phyloP scores from a whole-genome alignment of 2,797 vertebrate genomes.

The Acrossocheilus fasciatus region DNA sequence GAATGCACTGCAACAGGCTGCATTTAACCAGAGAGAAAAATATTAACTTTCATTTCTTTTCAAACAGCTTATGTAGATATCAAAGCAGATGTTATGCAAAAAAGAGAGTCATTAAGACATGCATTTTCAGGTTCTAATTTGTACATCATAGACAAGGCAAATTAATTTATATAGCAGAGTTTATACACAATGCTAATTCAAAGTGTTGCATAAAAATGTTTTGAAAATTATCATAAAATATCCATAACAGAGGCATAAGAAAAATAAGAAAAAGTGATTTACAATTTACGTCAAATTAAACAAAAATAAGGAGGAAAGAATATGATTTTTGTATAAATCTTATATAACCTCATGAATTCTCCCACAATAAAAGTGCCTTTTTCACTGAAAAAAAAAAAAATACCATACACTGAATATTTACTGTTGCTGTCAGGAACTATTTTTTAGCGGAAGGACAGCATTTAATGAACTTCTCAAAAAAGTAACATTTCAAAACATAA shows the following conservation, averaged over 20 bases:
- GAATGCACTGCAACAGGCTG: conserved; percentile 75
- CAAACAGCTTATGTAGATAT: background rate
- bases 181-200: background rate
- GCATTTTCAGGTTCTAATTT: conserved; percentile 1
- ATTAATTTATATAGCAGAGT: background rate
- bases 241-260: background rate
- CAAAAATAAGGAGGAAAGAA: background rate
- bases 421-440: too few relatives aligned
- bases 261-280: background rate
- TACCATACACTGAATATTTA: background rate
- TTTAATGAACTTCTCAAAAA: too few relatives aligned
- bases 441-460: too few relatives aligned
- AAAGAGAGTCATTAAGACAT: conserved; percentile 45
- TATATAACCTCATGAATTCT: background rate
- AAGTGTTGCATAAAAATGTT: background rate
- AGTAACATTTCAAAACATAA: too few relatives aligned
- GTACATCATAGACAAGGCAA: background rate
- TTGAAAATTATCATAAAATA: background rate
- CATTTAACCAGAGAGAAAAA: background rate
- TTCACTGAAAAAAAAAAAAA: background rate
- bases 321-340: background rate
- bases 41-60: background rate
- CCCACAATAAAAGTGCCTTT: background rate
- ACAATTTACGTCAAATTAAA: background rate
- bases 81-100: background rate